Conservation (phyloP, 2,113 vertebrate genomes). For the Morone chrysops region DNA sequence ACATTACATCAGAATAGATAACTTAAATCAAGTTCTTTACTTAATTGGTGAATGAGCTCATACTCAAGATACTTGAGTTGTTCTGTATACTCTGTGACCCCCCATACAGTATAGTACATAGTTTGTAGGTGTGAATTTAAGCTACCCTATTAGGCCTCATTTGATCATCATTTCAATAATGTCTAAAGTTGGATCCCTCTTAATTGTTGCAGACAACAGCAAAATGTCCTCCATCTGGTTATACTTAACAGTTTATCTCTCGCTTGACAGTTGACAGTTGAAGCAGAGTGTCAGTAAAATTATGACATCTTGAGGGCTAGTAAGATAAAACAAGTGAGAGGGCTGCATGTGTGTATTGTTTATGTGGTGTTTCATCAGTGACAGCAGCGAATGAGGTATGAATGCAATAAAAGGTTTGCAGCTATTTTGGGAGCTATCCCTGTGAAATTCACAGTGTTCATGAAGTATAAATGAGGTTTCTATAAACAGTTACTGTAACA, state of each 20-base stretch:
- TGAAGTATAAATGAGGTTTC: background rate
- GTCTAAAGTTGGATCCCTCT: no score
- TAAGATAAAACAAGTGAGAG: background rate
- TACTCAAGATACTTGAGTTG: background rate
- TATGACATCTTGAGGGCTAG: constrained; percentile 18
- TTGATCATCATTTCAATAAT: background rate
- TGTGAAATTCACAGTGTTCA: background rate
- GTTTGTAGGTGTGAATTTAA: background rate
- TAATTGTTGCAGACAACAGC: no score
- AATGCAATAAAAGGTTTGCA: background rate
- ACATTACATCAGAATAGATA: background rate
- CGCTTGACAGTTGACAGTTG: background rate
- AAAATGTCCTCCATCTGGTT: background rate
- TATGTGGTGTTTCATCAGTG: background rate
- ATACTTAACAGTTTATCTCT: background rate
- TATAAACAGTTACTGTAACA: background rate
- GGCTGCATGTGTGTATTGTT: background rate
- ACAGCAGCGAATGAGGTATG: background rate
- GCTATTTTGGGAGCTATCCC: no score
- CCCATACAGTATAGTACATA: background rate
- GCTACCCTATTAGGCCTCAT: no score
- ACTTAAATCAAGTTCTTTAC: background rate
- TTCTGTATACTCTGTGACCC: background rate
- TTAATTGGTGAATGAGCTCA: background rate
- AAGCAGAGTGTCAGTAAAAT: background rate